These are phyloP conservation scores for Chamaetylas fuelleborni DNA, from an alignment of 2,113 vertebrate genomes.

Conservation along the genomic window DNA sequence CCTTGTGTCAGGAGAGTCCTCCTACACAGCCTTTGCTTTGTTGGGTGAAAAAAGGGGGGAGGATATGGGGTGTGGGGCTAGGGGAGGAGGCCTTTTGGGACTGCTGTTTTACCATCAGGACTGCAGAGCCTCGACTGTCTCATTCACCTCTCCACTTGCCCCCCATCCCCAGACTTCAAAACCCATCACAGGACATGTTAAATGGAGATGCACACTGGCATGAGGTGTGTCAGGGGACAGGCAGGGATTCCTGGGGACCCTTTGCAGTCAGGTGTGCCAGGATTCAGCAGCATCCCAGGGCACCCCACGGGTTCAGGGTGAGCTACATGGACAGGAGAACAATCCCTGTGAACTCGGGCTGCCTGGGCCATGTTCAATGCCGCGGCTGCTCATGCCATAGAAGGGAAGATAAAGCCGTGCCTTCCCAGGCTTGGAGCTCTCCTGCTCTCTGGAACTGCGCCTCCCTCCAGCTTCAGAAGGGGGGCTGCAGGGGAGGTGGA, in stretches of 20 bases:
- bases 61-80: not conserved
- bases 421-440: not conserved
- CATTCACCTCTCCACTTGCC: not conserved
- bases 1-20: rapidly evolving
- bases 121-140: rapidly evolving
- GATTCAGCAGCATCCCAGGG: not conserved
- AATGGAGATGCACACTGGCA: not conserved
- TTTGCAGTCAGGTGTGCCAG: not conserved
- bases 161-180: not conserved
- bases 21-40: not conserved
- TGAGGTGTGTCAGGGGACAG: not conserved
- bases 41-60: rapidly evolving
- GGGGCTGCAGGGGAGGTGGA: not conserved
- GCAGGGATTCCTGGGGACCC: not conserved
- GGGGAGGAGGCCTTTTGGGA: not conserved
- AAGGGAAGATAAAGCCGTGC: slow-evolving; percentile 40
- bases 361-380: not conserved
- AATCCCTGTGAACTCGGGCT: not conserved
- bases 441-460: slow-evolving; percentile 1
- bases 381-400: not conserved
- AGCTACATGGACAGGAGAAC: not conserved
- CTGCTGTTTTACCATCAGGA: rapidly evolving
- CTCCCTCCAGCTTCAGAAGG: not conserved
- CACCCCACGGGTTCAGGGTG: rapidly evolving
- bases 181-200: rapidly evolving